phyloP scores from a whole-genome alignment of 2,888 invertebrate genomes.

The Athalia circularis region DNA sequence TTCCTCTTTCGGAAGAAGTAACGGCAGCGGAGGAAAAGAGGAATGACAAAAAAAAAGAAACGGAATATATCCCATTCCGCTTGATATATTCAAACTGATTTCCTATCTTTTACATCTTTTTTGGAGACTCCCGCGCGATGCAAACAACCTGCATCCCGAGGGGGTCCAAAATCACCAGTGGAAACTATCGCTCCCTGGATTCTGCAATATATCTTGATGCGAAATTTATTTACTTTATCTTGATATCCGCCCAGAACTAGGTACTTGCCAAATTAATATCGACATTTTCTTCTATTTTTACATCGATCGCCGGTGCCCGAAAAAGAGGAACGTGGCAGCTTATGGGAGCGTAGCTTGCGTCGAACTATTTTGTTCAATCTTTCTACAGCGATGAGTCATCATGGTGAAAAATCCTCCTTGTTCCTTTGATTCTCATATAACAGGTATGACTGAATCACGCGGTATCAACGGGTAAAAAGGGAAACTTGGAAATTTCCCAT shows the following conservation, averaged over 20 bases:
- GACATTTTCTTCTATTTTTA: conserved; percentile 11
- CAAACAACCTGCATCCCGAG: conserved; percentile 6
- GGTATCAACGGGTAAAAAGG: background rate
- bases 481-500: background rate
- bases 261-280: background rate
- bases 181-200: background rate
- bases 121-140: conserved; percentile 5
- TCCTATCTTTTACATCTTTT: conserved; percentile 41
- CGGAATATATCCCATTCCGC: conserved; percentile 35
- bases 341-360: conserved; percentile 10
- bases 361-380: conserved; percentile 18
- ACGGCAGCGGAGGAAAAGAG: background rate
- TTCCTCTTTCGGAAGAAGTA: conserved; percentile 23
- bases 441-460: background rate
- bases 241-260: background rate
- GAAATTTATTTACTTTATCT: background rate
- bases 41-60: background rate
- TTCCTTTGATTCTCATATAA: background rate
- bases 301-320: conserved; percentile 23
- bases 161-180: background rate
- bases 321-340: conserved; percentile 24
- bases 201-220: background rate
- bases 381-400: background rate
- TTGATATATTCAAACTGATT: conserved; percentile 43
- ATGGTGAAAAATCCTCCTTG: background rate